Base-by-base conservation (phyloP, 2,888 invertebrate genomes). In the Drosophila maculinotata region DNA sequence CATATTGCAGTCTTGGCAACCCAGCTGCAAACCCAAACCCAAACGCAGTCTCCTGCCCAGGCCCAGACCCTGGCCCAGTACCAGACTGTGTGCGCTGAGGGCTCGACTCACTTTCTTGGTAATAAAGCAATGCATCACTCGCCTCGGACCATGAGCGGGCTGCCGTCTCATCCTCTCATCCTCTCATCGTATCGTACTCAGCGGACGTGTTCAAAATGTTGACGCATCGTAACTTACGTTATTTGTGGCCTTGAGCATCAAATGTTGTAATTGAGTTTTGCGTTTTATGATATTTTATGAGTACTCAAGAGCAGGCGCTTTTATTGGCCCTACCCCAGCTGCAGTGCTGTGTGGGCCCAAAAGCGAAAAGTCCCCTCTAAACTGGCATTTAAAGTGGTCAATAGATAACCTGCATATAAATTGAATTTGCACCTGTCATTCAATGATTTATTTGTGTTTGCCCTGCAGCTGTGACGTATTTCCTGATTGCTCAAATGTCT, bases 101-200 rank as follows among this genome's bases (percentile, higher is more conserved):
- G 38, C 49, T 67, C 53, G 51, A 49, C 62, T 60, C 54, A 79
- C 45, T 69, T 80, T 73, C 56, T 70, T 68, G 85, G 84, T 82
- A 87, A 89, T 89, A 89, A 88, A 87, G 89, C 75, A 75, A 89
- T 89, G 88, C 76, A 88, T 88, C 89, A 88, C 75, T 74, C 20
- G 45, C 8, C 30, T 36, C 36, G 14, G 42, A 62, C 63, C 65
- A 39, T 17, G 31, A 17, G 36, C 38, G 36, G 28, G 51, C 26
- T 41, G 42, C 31, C 38, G 31, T 44, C 63, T 33, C 62, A 38
- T 33, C 33, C 15, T 31, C 38, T 38, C 28, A 9, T 6, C 33
- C 31, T 42, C 33, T 17, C 23, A 30, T 23, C 31, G 42, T 52
- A n/a, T n/a, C n/a, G n/a, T n/a, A n/a, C 52, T 42, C 12, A n/a